Base-by-base conservation (phyloP, 2,888 invertebrate species). In the Helobdella robusta region DNA sequence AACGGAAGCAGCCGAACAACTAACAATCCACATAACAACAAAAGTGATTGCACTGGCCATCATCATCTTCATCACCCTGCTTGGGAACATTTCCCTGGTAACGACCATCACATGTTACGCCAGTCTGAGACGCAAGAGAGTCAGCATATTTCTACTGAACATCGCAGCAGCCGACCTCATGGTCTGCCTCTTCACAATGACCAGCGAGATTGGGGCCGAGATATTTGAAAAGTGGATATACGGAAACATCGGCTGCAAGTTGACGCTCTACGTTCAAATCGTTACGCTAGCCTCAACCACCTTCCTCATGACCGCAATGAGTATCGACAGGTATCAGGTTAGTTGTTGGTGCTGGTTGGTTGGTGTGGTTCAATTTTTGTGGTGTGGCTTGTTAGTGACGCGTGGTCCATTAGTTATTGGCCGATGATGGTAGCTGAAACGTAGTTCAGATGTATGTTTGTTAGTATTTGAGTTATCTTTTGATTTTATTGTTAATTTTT, bases 221-320 rank as follows among this genome's bases (percentile, higher is more conserved):
- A 76, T 78, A 0, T 79, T 79, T 67, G 78, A 78, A 3, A 79
- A 80, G 68, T 81, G 81, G 81, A 76, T 79, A 8, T 73, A 81
- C 18, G 81, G 81, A 0, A 74, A 75, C 1, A 73, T 74, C 8
- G 74, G 77, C 28, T 81, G 80, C 72, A 80, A 80, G 71, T 68
- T 78, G 18, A 74, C 76, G 35, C 76, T 79, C 32, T 81, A 80
- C 68, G 74, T 75, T 5, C 80, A 81, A 73, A 77, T 77, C 2
- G 78, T 80, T 11, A 78, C 79, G 0, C 68, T 81, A 46, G 77
- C 79, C 3, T 76, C 77, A 35, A 77, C 80, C 0, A 79, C 79
- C 0, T 80, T 79, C 71, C 75, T 80, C 8, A 72, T 80, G 32
- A 77, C 78, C 3, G 79, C 77, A 15, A 80, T 81, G 80, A 78